Conservation (phyloP, 2,113 vertebrate genomes). For the Stegostoma tigrinum region DNA sequence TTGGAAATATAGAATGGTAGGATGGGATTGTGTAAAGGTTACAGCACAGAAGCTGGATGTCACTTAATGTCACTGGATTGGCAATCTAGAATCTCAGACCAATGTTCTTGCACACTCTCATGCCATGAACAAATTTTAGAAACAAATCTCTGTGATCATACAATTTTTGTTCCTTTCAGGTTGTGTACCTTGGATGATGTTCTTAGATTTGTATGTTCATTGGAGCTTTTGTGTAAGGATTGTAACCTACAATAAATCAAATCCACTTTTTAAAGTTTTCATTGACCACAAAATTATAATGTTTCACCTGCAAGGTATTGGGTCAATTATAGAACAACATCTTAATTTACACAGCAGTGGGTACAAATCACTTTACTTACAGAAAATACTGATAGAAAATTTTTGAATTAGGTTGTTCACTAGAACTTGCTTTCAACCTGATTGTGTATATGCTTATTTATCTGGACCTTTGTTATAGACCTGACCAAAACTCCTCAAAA, state of each 20-base stretch:
- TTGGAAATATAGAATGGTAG: neutral
- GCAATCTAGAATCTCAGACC: too few species aligned
- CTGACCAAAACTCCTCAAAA: too few species aligned
- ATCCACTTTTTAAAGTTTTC: neutral
- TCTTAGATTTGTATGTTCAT: neutral
- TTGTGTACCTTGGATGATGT: neutral
- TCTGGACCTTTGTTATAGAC: too few species aligned
- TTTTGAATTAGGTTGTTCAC: neutral
- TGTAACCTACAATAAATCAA: neutral
- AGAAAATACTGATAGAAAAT: neutral
- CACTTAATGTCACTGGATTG: too few species aligned
- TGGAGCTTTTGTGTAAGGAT: neutral
- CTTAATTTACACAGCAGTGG: neutral
- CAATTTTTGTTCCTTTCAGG: too few species aligned
- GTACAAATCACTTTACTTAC: neutral
- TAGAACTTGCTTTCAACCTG: slow-evolving; percentile 2
- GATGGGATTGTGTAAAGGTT: too few species aligned
- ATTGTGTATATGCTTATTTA: neutral
- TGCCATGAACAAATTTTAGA: too few species aligned
- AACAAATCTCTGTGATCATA: too few species aligned
- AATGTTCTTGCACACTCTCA: too few species aligned
- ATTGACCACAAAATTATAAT: neutral
- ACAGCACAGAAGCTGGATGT: neutral
- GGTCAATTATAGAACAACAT: neutral
- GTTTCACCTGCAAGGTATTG: neutral